These are phyloP conservation scores for Mycetomoellerius zeteki DNA, from an alignment of 1,140 invertebrate genomes.

Conservation along the genomic window DNA sequence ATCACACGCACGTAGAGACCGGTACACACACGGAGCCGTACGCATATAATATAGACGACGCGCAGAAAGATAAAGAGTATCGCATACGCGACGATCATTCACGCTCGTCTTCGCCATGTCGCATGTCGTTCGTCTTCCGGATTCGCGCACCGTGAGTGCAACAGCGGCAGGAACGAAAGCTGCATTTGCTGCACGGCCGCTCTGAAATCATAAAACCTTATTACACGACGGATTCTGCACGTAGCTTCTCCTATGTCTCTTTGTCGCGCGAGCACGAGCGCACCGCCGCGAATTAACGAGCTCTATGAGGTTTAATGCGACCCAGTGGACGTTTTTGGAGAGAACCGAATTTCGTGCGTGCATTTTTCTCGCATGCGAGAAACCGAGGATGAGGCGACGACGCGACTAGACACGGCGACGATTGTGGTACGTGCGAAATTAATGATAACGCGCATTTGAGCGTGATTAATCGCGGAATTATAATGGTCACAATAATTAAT, in stretches of 20 bases:
- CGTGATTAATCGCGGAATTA: constrained; percentile 58
- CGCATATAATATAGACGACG: background rate
- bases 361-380: constrained; percentile 9
- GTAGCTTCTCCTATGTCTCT: constrained; percentile 34
- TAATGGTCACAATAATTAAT: constrained; percentile 57
- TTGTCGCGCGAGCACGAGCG: constrained; percentile 29
- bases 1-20: background rate
- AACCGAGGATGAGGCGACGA: background rate
- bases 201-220: constrained; percentile 62
- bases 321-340: constrained; percentile 43
- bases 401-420: constrained; percentile 1
- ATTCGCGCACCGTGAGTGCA: background rate
- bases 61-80: constrained; percentile 23
- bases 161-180: background rate
- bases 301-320: constrained; percentile 57
- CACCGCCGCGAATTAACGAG: constrained; percentile 25
- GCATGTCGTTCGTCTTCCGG: constrained; percentile 20
- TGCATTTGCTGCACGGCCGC: background rate
- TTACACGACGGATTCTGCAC: constrained; percentile 55
- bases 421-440: constrained; percentile 35
- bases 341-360: constrained; percentile 14
- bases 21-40: background rate
- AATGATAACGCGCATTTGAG: constrained; percentile 52
- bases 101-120: background rate
- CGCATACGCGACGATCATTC: background rate